Evolutionary conservation across 1,140 invertebrate genomes (phyloP).

Genomic region (Diploscapter pachys): DNA sequence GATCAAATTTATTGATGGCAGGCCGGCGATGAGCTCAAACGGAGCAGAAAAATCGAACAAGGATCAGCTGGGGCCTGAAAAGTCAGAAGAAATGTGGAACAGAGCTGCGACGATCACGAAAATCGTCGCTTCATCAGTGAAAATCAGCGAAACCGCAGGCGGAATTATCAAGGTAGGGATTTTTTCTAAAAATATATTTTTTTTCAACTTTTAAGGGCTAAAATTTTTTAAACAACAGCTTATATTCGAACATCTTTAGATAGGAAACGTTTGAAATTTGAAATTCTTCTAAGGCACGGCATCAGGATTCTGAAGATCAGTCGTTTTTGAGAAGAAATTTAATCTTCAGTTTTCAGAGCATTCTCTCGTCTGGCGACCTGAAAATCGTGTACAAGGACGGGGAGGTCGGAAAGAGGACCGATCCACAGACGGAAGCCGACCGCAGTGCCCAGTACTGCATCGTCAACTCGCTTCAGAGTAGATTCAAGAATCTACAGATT

Average conservation of each 20-base stretch:
- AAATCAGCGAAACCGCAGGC: slow-evolving; percentile 50
- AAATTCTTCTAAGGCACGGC: neutral
- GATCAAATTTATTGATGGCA: too few species aligned
- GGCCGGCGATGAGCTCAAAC: too few species aligned
- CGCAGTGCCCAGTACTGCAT: slow-evolving; percentile 87
- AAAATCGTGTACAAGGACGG: slow-evolving; percentile 66
- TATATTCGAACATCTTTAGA: neutral
- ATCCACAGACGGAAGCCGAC: slow-evolving; percentile 95
- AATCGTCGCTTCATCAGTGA: slow-evolving; percentile 48
- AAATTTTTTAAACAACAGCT: too few species aligned
- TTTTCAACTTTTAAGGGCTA: slow-evolving; percentile 3
- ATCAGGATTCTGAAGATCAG: neutral
- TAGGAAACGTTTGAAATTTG: slow-evolving; percentile 7
- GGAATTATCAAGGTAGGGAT: slow-evolving; percentile 49
- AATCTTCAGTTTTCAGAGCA: slow-evolving; percentile 38
- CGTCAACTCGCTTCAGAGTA: slow-evolving; percentile 74
- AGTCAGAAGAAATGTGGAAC: slow-evolving; percentile 42
- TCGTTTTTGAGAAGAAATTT: neutral
- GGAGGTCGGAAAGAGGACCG: slow-evolving; percentile 68
- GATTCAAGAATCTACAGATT: slow-evolving; percentile 70
- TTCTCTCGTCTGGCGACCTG: slow-evolving; percentile 49
- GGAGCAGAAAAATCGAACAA: too few species aligned
- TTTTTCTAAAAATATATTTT: slow-evolving; percentile 10
- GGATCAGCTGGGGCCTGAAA: too few species aligned
- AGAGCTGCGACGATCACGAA: slow-evolving; percentile 45